Evolutionary conservation across 2,888 invertebrate species (phyloP).

Genomic region (Oscheius sp.): DNA sequence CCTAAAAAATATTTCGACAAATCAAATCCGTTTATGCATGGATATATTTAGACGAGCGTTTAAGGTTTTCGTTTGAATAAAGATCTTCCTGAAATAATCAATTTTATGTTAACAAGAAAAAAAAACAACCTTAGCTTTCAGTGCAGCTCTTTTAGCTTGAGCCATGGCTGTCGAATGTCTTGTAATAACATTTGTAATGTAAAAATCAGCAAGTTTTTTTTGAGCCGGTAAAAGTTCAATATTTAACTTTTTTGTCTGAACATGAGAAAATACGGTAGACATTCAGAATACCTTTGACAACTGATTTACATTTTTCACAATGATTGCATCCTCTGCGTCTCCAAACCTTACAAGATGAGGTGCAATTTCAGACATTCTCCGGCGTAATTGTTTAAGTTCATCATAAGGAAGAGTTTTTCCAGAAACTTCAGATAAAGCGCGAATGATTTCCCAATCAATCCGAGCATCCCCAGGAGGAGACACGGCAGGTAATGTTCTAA

Average conservation of each 20-base stretch:
- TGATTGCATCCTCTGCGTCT: constrained; percentile 80
- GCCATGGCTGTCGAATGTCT: constrained; percentile 98
- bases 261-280: neutral
- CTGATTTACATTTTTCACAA: neutral
- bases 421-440: constrained; percentile 88
- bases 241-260: constrained; percentile 28
- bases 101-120: neutral
- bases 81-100: no score
- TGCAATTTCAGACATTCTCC: constrained; percentile 81
- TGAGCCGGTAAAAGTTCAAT: constrained; percentile 51
- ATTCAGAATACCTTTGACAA: neutral
- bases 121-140: constrained; percentile 38
- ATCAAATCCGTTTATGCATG: neutral
- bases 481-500: constrained; percentile 64
- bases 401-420: constrained; percentile 86
- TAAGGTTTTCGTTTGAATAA: neutral
- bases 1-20: no score
- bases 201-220: constrained; percentile 79
- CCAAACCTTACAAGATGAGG: constrained; percentile 89
- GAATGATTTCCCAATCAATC: constrained; percentile 97
- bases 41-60: no score
- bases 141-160: constrained; percentile 74
- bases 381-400: constrained; percentile 82
- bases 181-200: constrained; percentile 94
- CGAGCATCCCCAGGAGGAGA: constrained; percentile 77